phyloP scores from a whole-genome alignment of 2,797 vertebrate genomes.

The Gymnocypris eckloni region DNA sequence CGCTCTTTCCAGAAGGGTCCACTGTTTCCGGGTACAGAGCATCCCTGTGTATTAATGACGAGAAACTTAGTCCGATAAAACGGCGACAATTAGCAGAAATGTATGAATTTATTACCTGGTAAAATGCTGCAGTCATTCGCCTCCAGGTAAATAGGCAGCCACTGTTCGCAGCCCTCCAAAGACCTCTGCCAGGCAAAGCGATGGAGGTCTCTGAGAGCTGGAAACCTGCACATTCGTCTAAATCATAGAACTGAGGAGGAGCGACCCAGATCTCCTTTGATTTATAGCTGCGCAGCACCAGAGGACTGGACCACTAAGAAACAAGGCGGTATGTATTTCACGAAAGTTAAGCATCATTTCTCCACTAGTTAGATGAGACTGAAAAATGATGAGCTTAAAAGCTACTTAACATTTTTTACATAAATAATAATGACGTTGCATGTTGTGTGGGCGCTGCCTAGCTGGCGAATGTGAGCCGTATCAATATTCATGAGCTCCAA shows the following conservation, averaged over 20 bases:
- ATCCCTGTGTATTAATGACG: constrained; percentile 52
- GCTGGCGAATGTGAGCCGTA: background rate
- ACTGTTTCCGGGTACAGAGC: constrained; percentile 57
- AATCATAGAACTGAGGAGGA: constrained; percentile 91
- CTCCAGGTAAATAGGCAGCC: constrained; percentile 75
- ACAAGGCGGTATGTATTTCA: background rate
- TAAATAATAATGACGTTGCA: background rate
- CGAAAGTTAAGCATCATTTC: background rate
- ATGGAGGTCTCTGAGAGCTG: constrained; percentile 78
- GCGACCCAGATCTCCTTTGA: constrained; percentile 80
- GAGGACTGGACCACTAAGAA: constrained; percentile 85
- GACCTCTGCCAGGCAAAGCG: constrained; percentile 78
- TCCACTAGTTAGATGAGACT: background rate
- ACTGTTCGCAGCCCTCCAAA: constrained; percentile 82
- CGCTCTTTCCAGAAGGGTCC: constrained; percentile 19
- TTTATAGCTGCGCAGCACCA: constrained; percentile 76
- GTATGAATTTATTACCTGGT: constrained; percentile 44
- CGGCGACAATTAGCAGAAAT: background rate
- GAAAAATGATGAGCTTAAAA: no score
- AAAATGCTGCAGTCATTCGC: constrained; percentile 48
- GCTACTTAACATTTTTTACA: background rate
- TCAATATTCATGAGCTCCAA: background rate
- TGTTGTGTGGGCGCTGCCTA: background rate
- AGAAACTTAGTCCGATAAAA: background rate
- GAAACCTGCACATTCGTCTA: constrained; percentile 84